These are phyloP conservation scores for Spongia lamella DNA, from an alignment of 37 sponge, comb jelly and placozoan genomes.

Conservation along the genomic window DNA sequence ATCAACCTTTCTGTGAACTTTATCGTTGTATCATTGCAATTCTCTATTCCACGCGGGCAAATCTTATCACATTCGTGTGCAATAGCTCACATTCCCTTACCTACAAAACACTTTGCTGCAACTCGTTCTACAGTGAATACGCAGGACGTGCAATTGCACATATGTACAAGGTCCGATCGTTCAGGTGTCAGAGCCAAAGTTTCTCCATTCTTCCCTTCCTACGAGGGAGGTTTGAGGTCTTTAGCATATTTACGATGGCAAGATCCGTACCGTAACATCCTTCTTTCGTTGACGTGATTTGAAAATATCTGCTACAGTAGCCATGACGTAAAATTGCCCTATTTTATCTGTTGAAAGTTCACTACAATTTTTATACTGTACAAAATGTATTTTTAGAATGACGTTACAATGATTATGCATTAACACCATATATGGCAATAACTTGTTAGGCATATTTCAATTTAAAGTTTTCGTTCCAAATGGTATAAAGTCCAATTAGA, in stretches of 20 bases:
- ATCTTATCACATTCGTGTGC: neutral
- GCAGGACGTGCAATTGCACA: slow-evolving; percentile 47
- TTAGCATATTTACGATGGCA: no score
- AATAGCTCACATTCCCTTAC: slow-evolving; percentile 29
- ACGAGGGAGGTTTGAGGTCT: neutral
- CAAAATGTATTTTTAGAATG: no score
- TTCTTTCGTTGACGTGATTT: no score
- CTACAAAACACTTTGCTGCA: slow-evolving; percentile 66
- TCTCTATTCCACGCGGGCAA: slow-evolving; percentile 18
- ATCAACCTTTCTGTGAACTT: slow-evolving; percentile 43
- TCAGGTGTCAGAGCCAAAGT: slow-evolving; percentile 30
- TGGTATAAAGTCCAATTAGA: slow-evolving; percentile 34
- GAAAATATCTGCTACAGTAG: no score
- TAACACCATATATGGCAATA: no score
- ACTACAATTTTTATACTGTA: no score
- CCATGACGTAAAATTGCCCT: no score
- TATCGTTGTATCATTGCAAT: slow-evolving; percentile 44
- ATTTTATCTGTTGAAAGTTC: no score
- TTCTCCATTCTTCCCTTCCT: slow-evolving; percentile 36
- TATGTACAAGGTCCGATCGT: slow-evolving; percentile 49
- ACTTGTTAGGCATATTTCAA: slow-evolving; percentile 47
- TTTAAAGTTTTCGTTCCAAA: slow-evolving; percentile 55
- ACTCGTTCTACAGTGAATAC: slow-evolving; percentile 19
- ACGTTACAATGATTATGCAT: no score
- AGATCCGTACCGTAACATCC: no score